A percentile compares a stretch with the other conserved stretches of the same genome.
These are phyloP conservation scores for Arctia plantaginis DNA, from an alignment of 2,888 invertebrate species.

Conservation along the genomic window DNA sequence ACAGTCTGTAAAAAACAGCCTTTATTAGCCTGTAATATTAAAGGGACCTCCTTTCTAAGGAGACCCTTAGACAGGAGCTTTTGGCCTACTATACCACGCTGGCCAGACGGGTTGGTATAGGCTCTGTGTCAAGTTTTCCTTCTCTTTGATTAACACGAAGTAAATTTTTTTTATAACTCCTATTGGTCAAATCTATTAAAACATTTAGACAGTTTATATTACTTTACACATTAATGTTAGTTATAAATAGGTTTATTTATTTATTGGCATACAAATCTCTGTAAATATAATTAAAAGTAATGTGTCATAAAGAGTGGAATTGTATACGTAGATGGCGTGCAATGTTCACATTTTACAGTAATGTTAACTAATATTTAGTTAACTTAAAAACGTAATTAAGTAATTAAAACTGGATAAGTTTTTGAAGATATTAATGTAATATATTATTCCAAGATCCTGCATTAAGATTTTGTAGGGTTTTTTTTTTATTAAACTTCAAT, in stretches of 20 bases:
- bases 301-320: not conserved
- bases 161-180: too few relatives aligned
- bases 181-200: too few relatives aligned
- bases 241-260: not conserved
- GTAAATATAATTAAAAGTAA: not conserved
- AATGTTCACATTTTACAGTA: not conserved
- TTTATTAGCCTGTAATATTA: too few relatives aligned
- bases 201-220: too few relatives aligned
- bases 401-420: not conserved
- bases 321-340: not conserved
- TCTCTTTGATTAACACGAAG: too few relatives aligned
- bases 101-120: too few relatives aligned
- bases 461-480: not conserved
- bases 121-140: too few relatives aligned
- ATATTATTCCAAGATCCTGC: not conserved
- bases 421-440: not conserved
- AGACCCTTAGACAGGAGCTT: too few relatives aligned
- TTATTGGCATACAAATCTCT: not conserved
- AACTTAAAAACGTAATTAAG: constrained; percentile 5
- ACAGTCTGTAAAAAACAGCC: too few relatives aligned
- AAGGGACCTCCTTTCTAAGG: too few relatives aligned
- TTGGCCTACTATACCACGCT: too few relatives aligned
- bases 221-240: too few relatives aligned
- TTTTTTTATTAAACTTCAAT: not conserved
- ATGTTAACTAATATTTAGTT: not conserved